Evolutionary conservation across 2,888 invertebrate genomes (phyloP), one percentile per base, ranked within the genome.

Genomic region (Euphydryas editha): DNA sequence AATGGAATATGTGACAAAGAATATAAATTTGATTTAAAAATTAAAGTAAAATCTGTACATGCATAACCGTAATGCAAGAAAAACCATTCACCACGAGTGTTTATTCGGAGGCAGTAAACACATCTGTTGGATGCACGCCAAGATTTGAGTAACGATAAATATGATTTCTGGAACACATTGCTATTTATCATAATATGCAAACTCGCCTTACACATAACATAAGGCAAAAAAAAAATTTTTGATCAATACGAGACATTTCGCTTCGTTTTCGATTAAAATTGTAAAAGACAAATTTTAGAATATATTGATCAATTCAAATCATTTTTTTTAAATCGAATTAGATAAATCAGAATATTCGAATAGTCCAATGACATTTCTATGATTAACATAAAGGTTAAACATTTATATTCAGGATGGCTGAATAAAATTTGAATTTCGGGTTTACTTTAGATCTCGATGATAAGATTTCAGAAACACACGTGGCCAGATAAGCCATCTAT

Each of bases 391-490:
- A 47, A 36, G 20, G 59, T 49, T 20, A 11, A 36, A 36, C 18
- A 37, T 59, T 60, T 51, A 51, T 51, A 60, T 60, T 60, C 21
- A 36, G 49, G 21, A 18, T 39, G 39, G 17, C 39, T 60, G 36
- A 82, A 82, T 81, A 78, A 36, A 54, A 36, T 54, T 36, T 54
- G 10, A 11, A 36, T 21, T 8, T 7, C 15, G 49, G 36, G 2
- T 7, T 54, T 30, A 13, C 36, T 36, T 54, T 36, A 54, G 17
- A 51, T 51, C 20, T 51, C 15, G 4, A 6, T 51, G 49, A 51
- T 51, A 21, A n/a, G 24, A 1, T 24, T 51, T 15, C 21, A 15
- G 49, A 15, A 51, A 51, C 8, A 54, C 54, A 81, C 78, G 76
- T 81, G 78, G 78, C 76, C 17, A 54, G 36, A 54, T 54, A 36